These are phyloP conservation scores for Remorina albescens DNA, from an alignment of 2,797 vertebrate species.

Conservation along the genomic window DNA sequence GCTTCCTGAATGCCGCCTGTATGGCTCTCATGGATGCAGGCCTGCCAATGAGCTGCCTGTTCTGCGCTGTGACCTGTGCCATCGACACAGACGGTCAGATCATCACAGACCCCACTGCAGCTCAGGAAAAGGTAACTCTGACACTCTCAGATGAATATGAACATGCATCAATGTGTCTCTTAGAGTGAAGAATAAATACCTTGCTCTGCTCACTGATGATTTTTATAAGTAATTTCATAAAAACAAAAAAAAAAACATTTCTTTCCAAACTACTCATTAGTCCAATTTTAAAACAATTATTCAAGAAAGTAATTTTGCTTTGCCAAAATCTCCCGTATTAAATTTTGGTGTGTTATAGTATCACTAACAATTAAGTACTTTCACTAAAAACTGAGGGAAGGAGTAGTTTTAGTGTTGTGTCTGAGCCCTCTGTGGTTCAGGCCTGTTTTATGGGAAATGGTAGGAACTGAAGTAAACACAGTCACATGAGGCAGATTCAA, in stretches of 20 bases:
- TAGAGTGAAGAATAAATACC: neutral
- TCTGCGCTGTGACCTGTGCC: slow-evolving; percentile 92
- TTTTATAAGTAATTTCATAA: neutral
- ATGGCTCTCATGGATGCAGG: slow-evolving; percentile 93
- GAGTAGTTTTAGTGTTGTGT: neutral
- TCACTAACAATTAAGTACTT: neutral
- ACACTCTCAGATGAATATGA: neutral
- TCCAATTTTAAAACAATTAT: too few species aligned
- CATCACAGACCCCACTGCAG: slow-evolving; percentile 87
- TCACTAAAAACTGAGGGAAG: neutral
- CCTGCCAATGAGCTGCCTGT: slow-evolving; percentile 89
- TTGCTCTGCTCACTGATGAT: neutral
- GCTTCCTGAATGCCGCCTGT: slow-evolving; percentile 90
- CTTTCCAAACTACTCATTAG: too few species aligned
- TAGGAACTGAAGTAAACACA: neutral
- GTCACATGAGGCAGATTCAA: too few species aligned
- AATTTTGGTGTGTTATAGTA: too few species aligned
- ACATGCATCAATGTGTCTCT: too few species aligned
- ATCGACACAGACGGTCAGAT: slow-evolving; percentile 84
- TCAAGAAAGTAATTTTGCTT: too few species aligned
- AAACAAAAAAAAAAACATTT: too few species aligned
- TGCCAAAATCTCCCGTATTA: too few species aligned
- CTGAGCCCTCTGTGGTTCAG: too few species aligned
- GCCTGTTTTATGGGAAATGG: too few species aligned
- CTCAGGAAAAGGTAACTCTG: slow-evolving; percentile 89